Evolutionary conservation across 2,113 vertebrate genomes (phyloP).

Genomic region (Glareola pratincola): DNA sequence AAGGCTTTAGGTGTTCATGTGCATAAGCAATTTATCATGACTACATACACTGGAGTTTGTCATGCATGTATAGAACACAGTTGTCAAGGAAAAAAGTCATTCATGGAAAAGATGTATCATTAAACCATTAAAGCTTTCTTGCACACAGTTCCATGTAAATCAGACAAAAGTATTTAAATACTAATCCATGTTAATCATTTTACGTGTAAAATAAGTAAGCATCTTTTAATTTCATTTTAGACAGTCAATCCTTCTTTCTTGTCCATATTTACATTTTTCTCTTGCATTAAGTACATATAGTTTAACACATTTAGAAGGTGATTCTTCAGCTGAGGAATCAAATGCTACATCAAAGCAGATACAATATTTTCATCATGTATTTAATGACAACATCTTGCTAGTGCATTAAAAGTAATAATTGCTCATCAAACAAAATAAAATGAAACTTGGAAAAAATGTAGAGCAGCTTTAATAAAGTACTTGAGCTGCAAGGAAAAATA

Average conservation of each 20-base stretch:
- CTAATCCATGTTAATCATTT: neutral
- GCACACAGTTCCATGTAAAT: neutral
- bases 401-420: neutral
- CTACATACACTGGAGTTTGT: neutral
- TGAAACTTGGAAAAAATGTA: conserved; percentile 2
- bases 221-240: neutral
- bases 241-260: neutral
- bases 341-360: conserved; percentile 21
- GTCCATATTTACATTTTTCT: neutral
- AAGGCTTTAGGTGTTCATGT: conserved; percentile 8
- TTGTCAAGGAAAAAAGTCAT: neutral
- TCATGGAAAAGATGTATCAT: neutral
- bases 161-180: neutral
- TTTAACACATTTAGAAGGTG: neutral
- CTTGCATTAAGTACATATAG: neutral
- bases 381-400: conserved; percentile 18
- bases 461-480: neutral
- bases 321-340: neutral
- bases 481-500: neutral
- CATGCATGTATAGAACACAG: neutral
- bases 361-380: neutral
- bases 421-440: conserved; percentile 29
- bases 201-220: neutral
- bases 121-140: neutral
- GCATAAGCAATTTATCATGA: conserved; percentile 9